Evolutionary conservation across 2,888 invertebrate genomes (phyloP).

Genomic region (Amblyjoppa proteus): DNA sequence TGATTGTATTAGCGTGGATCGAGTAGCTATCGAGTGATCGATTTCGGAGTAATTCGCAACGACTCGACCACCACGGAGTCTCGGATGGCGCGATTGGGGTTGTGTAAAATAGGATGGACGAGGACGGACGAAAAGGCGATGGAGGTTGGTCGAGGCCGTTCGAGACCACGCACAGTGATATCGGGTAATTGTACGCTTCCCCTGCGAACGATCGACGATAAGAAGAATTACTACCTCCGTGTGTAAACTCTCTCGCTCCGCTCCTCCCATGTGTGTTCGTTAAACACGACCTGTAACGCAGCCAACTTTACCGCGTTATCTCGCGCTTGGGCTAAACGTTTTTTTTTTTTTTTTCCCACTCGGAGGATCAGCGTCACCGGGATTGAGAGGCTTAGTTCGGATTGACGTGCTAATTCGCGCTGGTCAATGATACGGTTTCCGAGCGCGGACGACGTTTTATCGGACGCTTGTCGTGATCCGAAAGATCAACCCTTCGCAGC

Average conservation of each 20-base stretch:
- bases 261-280: not conserved
- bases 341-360: slow-evolving; percentile 11
- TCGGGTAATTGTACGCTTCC: slow-evolving; percentile 48
- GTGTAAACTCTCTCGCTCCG: slow-evolving; percentile 22
- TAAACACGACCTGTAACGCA: not conserved
- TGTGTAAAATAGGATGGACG: not conserved
- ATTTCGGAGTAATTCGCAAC: slow-evolving; percentile 32
- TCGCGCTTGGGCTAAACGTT: slow-evolving; percentile 16
- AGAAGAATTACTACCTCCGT: slow-evolving; percentile 51
- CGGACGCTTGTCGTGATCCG: not conserved
- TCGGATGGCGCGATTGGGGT: not conserved
- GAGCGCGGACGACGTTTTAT: slow-evolving; percentile 3
- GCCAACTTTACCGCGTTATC: not conserved
- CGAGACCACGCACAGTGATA: slow-evolving; percentile 34
- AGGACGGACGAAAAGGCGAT: slow-evolving; percentile 13
- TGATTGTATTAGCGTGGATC: not conserved
- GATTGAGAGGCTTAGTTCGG: slow-evolving; percentile 11
- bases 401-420: slow-evolving; percentile 36
- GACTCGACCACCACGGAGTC: not conserved
- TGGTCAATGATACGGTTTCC: slow-evolving; percentile 16
- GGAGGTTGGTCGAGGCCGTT: not conserved
- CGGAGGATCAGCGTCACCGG: slow-evolving; percentile 9
- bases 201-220: slow-evolving; percentile 49
- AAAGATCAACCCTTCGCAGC: not conserved
- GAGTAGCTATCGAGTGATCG: slow-evolving; percentile 19